These are phyloP conservation scores for Nasonia oneida DNA, from an alignment of 2,888 invertebrate genomes.

Conservation along the genomic window DNA sequence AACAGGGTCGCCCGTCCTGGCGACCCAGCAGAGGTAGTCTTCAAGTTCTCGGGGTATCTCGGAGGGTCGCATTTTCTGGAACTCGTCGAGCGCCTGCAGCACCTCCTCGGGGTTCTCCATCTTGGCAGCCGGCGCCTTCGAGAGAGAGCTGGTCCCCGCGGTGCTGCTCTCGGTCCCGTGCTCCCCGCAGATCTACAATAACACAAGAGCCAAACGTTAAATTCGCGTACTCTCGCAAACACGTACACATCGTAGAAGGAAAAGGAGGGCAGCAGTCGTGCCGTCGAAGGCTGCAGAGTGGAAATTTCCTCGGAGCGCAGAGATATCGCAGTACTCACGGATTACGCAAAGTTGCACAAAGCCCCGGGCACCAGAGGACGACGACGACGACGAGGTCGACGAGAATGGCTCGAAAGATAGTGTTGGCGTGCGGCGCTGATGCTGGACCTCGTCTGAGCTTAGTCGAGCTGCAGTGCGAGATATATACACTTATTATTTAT, in stretches of 20 bases:
- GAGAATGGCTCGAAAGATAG: not conserved
- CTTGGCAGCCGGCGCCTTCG: slow-evolving; percentile 12
- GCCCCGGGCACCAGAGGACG: not conserved
- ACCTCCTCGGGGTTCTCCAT: slow-evolving; percentile 94
- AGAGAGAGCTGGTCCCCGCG: not conserved
- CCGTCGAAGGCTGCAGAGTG: not conserved
- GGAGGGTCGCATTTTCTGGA: slow-evolving; percentile 88
- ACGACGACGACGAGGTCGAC: slow-evolving; percentile 3
- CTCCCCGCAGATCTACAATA: not conserved
- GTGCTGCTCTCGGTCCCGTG: not conserved
- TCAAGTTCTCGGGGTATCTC: slow-evolving; percentile 94
- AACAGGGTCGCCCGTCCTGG: slow-evolving; percentile 95
- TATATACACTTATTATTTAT: not conserved
- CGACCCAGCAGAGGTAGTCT: slow-evolving; percentile 93
- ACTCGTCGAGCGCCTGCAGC: slow-evolving; percentile 90
- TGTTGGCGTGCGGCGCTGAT: not conserved
- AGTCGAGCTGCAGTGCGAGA: not conserved
- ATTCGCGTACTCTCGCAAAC: not conserved
- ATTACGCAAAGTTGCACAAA: slow-evolving; percentile 29
- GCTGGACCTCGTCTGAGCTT: not conserved
- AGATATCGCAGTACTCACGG: slow-evolving; percentile 29
- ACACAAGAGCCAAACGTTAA: not conserved
- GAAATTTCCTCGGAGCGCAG: not conserved
- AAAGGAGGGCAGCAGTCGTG: not conserved
- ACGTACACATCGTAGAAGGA: not conserved